Evolutionary conservation across 2,888 invertebrate species (phyloP).

Genomic region (Arenicola marina): DNA sequence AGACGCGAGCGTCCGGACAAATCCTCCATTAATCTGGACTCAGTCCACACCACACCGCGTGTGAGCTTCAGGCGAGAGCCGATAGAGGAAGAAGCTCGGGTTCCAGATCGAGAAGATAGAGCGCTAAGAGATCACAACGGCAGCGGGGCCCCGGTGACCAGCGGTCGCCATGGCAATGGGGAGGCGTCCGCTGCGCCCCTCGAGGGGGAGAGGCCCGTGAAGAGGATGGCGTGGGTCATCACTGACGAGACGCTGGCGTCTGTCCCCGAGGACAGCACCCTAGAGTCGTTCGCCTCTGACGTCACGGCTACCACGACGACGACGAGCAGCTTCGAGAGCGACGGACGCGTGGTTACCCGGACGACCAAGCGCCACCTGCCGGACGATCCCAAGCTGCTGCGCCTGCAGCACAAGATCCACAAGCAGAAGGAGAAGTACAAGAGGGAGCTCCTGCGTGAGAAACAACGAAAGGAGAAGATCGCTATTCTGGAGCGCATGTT

Average conservation of each 20-base stretch:
- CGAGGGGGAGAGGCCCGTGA: no score
- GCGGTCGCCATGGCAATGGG: no score
- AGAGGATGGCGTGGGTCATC: constrained; percentile 36
- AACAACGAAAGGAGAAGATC: constrained; percentile 46
- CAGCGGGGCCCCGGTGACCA: no score
- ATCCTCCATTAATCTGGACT: no score
- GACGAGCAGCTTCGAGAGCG: constrained; percentile 16
- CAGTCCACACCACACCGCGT: no score
- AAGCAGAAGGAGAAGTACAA: constrained; percentile 50
- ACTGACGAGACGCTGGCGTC: constrained; percentile 48
- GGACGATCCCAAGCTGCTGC: constrained; percentile 50
- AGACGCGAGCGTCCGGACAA: no score
- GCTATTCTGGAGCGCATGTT: constrained; percentile 46
- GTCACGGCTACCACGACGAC: constrained; percentile 28
- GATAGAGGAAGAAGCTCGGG: no score
- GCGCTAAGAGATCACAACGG: no score
- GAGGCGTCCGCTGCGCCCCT: no score
- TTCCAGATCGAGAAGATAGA: no score
- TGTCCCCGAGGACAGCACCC: constrained; percentile 49
- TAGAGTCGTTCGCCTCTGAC: constrained; percentile 26
- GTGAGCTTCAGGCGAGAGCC: no score
- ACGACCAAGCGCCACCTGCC: constrained; percentile 23
- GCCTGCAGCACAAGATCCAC: constrained; percentile 48
- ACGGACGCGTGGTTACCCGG: constrained; percentile 7
- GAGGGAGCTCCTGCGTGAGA: constrained; percentile 43